Percentiles rank a stretch among this genome's conserved stretches.
Evolutionary conservation across 1,140 invertebrate genomes (phyloP).

Genomic region (Apis cerana): DNA sequence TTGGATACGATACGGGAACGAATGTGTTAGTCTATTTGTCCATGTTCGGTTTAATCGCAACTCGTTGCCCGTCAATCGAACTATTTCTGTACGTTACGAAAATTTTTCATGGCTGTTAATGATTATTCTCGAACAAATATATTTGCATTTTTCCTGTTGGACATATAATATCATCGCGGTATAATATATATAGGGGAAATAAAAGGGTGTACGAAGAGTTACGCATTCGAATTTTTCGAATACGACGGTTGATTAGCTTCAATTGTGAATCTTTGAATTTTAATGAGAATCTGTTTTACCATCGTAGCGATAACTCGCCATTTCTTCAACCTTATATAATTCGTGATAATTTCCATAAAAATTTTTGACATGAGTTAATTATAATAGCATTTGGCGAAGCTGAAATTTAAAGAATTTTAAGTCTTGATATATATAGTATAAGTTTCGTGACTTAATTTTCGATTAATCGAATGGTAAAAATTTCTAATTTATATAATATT

Average conservation of each 20-base stretch:
- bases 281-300: neutral
- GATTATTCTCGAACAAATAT: neutral
- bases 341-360: neutral
- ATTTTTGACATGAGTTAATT: neutral
- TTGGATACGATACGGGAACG: slow-evolving; percentile 21
- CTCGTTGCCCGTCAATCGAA: neutral
- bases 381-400: too few species aligned
- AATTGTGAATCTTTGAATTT: neutral
- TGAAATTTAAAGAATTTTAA: too few species aligned
- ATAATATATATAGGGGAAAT: neutral
- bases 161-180: too few species aligned
- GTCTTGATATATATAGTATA: too few species aligned
- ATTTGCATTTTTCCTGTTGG: neutral
- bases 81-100: slow-evolving; percentile 7
- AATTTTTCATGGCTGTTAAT: slow-evolving; percentile 5
- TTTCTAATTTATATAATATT: too few species aligned
- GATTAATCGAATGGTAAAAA: too few species aligned
- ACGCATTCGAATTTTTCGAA: neutral
- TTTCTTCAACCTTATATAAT: neutral
- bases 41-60: slow-evolving; percentile 30
- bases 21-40: slow-evolving; percentile 25
- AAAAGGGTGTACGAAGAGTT: too few species aligned
- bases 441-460: too few species aligned
- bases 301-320: neutral
- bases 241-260: neutral